phyloP scores from a whole-genome alignment of 2,888 invertebrate genomes.

The Girardia tigrina region DNA sequence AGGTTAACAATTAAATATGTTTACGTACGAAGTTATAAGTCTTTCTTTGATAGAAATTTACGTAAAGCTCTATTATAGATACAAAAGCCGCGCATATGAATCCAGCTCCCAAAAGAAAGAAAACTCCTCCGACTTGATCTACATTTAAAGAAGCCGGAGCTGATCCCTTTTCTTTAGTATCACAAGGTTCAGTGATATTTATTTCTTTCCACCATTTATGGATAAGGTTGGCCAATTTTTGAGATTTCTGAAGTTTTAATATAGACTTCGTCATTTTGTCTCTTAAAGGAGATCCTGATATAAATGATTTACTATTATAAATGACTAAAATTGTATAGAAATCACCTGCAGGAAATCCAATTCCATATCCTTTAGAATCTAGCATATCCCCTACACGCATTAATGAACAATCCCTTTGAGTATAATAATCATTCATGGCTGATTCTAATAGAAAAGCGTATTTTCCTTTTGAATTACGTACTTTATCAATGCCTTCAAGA shows the following conservation, averaged over 20 bases:
- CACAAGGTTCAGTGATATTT: conserved; percentile 24
- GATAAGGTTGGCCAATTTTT: neutral
- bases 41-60: too few relatives aligned
- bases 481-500: neutral
- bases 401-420: conserved; percentile 29
- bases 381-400: conserved; percentile 31
- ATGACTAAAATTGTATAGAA: neutral
- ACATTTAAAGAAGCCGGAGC: conserved; percentile 15
- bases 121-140: conserved; percentile 32
- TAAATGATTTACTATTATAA: neutral
- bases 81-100: neutral
- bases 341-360: conserved; percentile 31
- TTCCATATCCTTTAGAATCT: conserved; percentile 33
- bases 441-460: conserved; percentile 35
- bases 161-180: neutral
- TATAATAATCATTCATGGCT: conserved; percentile 29
- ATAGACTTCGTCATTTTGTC: conserved; percentile 11
- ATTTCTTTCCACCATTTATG: conserved; percentile 2
- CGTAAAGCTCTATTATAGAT: neutral
- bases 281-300: conserved; percentile 6
- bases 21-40: too few relatives aligned
- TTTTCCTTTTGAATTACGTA: conserved; percentile 18
- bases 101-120: conserved; percentile 23
- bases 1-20: too few relatives aligned
- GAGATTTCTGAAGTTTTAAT: conserved; percentile 10